These are phyloP conservation scores for Protosalanx chinensis DNA, from an alignment of 2,797 vertebrate species.

Conservation along the genomic window DNA sequence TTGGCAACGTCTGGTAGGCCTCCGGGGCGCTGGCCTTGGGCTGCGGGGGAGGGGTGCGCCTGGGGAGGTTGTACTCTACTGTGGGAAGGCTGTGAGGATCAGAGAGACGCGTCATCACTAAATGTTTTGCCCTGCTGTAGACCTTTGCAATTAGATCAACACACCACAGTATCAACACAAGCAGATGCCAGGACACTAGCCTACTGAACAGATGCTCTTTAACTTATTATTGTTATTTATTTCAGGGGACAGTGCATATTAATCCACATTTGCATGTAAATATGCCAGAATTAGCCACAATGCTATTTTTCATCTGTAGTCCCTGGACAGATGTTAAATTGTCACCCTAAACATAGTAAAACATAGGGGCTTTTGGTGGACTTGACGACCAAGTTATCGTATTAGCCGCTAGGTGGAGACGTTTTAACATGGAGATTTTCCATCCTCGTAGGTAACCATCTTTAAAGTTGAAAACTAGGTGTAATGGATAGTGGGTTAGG, in stretches of 20 bases:
- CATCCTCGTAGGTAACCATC: not conserved
- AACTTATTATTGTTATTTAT: too few species aligned
- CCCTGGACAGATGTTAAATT: too few species aligned
- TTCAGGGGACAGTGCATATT: too few species aligned
- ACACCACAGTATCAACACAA: too few species aligned
- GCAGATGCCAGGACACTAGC: too few species aligned
- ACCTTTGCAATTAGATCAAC: not conserved
- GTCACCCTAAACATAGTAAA: too few species aligned
- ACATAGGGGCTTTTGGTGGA: not conserved
- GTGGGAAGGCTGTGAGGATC: slow-evolving; percentile 58
- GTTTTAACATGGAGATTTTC: not conserved
- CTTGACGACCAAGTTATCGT: not conserved
- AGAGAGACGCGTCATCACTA: not conserved
- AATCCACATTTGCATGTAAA: too few species aligned
- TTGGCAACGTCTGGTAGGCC: slow-evolving; percentile 91
- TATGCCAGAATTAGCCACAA: too few species aligned
- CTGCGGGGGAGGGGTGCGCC: slow-evolving; percentile 82
- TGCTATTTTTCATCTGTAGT: too few species aligned
- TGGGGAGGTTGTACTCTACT: slow-evolving; percentile 80
- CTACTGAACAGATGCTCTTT: too few species aligned
- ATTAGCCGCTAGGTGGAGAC: slow-evolving; percentile 1
- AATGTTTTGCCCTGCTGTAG: not conserved
- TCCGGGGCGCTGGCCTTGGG: slow-evolving; percentile 73
- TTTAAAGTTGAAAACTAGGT: not conserved
- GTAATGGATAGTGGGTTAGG: not conserved